A percentile compares a stretch with the other conserved stretches of the same genome.
Evolutionary conservation across 2,113 vertebrate genomes (phyloP).

Genomic region (Neogobius melanostomus): DNA sequence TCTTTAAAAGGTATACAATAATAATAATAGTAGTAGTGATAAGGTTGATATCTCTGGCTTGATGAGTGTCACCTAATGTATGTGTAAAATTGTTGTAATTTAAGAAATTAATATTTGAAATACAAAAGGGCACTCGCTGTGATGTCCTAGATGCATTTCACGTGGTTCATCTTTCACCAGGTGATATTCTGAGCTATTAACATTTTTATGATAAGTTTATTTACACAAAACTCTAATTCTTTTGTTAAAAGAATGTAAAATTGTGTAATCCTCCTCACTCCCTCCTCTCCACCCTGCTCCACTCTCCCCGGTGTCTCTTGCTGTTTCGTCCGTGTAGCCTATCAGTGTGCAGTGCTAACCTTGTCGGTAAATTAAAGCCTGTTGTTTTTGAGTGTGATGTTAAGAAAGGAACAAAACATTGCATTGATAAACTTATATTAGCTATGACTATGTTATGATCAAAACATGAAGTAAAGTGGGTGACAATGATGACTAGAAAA

Average conservation of each 20-base stretch:
- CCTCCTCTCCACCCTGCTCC: constrained; percentile 17
- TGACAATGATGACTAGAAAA: constrained; percentile 59
- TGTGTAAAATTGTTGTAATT: constrained; percentile 81
- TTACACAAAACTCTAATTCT: constrained; percentile 43
- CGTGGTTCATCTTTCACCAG: constrained; percentile 35
- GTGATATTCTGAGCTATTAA: constrained; percentile 22
- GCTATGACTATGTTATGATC: constrained; percentile 72
- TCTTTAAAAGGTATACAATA: constrained; percentile 59
- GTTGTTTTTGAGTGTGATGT: constrained; percentile 80
- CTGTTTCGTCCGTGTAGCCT: constrained; percentile 78
- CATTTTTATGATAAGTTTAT: constrained; percentile 15
- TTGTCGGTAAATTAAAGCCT: constrained; percentile 81
- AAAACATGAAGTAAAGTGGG: constrained; percentile 73
- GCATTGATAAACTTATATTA: constrained; percentile 78
- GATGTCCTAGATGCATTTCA: constrained; percentile 55
- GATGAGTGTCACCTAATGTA: constrained; percentile 80
- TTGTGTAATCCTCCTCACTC: constrained; percentile 59
- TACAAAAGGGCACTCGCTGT: constrained; percentile 71
- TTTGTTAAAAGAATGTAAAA: constrained; percentile 72
- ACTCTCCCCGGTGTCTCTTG: constrained; percentile 70
- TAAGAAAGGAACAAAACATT: constrained; percentile 77
- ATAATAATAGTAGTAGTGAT: constrained; percentile 72
- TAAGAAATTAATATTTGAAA: constrained; percentile 73
- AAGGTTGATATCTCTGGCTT: constrained; percentile 76
- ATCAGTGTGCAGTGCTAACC: constrained; percentile 82